Percentiles rank a stretch among this genome's conserved stretches.
phyloP scores from a whole-genome alignment of 2,113 vertebrate species.

The Chaetodon trifascialis region DNA sequence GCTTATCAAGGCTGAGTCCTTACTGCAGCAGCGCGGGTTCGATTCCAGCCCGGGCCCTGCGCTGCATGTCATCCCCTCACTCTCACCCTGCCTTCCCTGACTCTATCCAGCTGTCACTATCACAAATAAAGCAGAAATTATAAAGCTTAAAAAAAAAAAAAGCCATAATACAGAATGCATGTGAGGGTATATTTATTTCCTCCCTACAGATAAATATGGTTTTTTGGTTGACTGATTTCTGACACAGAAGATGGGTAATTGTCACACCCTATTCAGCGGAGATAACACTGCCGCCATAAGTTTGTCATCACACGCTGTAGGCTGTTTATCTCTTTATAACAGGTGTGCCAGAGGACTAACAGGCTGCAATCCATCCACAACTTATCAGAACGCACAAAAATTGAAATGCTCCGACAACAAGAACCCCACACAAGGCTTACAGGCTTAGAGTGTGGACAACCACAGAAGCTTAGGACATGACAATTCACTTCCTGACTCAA shows the following conservation, averaged over 20 bases:
- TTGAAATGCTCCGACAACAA: constrained; percentile 20
- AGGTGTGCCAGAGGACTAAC: constrained; percentile 44
- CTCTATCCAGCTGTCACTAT: no score
- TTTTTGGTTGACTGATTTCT: constrained; percentile 47
- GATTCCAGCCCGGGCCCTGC: no score
- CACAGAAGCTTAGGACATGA: constrained; percentile 16
- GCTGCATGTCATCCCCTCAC: no score
- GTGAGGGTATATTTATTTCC: constrained; percentile 5
- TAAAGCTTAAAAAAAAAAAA: not conserved
- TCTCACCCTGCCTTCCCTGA: no score
- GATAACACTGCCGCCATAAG: constrained; percentile 45
- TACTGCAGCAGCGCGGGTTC: no score
- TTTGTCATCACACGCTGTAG: constrained; percentile 15
- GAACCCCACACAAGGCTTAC: constrained; percentile 16
- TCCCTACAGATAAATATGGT: constrained; percentile 9
- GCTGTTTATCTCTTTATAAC: constrained; percentile 50
- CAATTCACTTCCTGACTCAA: constrained; percentile 30
- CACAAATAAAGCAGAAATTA: no score
- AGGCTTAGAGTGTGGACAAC: constrained; percentile 12
- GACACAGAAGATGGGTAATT: constrained; percentile 28
- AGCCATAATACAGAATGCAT: not conserved
- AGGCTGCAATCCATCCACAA: constrained; percentile 26
- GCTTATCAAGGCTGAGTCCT: no score
- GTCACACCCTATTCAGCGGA: constrained; percentile 39
- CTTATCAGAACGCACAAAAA: constrained; percentile 23